Evolutionary conservation across 2,888 invertebrate genomes (phyloP), one percentile per base, ranked within the genome.

Genomic region (Hyalella azteca): DNA sequence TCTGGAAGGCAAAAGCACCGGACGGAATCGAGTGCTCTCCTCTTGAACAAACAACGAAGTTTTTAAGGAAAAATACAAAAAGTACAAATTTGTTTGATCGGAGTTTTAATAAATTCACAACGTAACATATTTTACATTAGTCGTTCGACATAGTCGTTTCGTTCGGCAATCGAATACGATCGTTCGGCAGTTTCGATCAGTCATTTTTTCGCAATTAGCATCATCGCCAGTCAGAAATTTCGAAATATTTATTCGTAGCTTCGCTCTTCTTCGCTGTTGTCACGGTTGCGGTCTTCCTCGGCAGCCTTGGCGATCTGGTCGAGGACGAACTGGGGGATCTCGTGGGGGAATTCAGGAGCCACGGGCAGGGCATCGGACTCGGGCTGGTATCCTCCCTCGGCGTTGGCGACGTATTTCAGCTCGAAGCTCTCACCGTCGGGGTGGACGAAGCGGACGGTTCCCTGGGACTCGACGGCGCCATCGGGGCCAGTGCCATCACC

Each of bases 391-490:
- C n/a, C n/a, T n/a, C 50, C 50, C n/a, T 2, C 48, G 0, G 7
- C 48, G 76, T 76, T 49, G 11, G 76, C 76, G 49, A 76, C 76
- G 49, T 49, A 76, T 13, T 7, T 50, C n/a, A 50, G 50, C 19
- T 2, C 50, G 7, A 50, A 50, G 5, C 22, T 22, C 22, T 50
- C 36, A 29, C 76, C 76, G 40, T 76, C 76, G 49, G 76, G 76
- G 49, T 15, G 9, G 49, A 49, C 36, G 76, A 41, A 78, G 9
- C 60, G 29, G 40, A 77, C 50, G 13, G n/a, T 36, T 39, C 76
- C 81, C 66, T 81, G 81, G 4, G 73, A 50, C 26, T 73, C 81
- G n/a, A 81, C 81, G 77, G 81, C 81, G 15, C 81, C 81, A 39
- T 60, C 49, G 13, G 45, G 41, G 4, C 78, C 81, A 41, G 45